Evolutionary conservation across 2,888 invertebrate genomes (phyloP).

Genomic region (Cordilura impudica): DNA sequence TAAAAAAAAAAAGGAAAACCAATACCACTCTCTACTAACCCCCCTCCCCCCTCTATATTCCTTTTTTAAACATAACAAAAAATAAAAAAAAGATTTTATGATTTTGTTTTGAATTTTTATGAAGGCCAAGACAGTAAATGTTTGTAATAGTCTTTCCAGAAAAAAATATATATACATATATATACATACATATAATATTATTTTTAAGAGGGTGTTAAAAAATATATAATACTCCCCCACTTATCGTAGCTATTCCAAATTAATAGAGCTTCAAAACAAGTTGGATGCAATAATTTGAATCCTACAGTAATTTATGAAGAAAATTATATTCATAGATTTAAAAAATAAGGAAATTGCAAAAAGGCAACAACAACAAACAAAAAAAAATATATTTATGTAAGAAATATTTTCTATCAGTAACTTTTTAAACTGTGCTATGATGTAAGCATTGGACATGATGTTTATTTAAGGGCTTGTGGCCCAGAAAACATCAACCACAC

Average conservation of each 20-base stretch:
- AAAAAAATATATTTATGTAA: not conserved
- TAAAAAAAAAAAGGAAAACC: conserved; percentile 18
- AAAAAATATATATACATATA: not conserved
- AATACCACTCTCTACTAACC: conserved; percentile 36
- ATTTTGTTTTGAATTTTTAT: conserved; percentile 44
- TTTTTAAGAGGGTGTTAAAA: conserved; percentile 37
- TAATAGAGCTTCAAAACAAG: conserved; percentile 4
- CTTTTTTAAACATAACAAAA: not conserved
- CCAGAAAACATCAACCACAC: not conserved
- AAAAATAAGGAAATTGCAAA: too few relatives aligned
- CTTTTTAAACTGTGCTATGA: not conserved
- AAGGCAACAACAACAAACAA: too few relatives aligned
- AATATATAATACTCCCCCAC: not conserved
- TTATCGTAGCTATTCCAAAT: not conserved
- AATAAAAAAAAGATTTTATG: conserved; percentile 3
- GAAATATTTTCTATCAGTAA: not conserved
- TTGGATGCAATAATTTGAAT: conserved; percentile 52
- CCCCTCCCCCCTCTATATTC: not conserved
- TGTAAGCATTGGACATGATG: conserved; percentile 28
- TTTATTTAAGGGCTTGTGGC: not conserved
- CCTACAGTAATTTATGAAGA: conserved; percentile 33
- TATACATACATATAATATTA: too few relatives aligned
- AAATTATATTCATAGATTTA: conserved; percentile 31
- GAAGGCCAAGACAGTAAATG: conserved; percentile 47
- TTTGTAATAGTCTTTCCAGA: not conserved